Conservation (phyloP, 2,888 invertebrate species). For the Nomada ruficornis region DNA sequence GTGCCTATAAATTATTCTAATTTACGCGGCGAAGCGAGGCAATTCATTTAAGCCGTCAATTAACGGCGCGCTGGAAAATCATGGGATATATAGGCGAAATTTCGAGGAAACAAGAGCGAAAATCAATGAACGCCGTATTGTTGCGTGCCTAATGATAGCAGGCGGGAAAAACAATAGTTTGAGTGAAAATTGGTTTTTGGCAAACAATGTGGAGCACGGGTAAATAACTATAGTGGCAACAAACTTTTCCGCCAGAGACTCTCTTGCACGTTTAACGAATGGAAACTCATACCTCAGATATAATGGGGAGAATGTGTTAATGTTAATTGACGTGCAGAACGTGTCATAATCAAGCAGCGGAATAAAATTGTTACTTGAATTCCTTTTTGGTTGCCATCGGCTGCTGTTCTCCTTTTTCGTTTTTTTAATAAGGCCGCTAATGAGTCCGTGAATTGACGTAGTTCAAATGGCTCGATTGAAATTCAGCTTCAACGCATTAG, state of each 20-base stretch:
- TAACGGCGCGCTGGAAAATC: conserved; percentile 24
- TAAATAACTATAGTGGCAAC: conserved; percentile 47
- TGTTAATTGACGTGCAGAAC: not conserved
- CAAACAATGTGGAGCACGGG: conserved; percentile 47
- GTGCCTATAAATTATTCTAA: not conserved
- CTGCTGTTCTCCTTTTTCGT: not conserved
- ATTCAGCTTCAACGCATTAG: too few species aligned
- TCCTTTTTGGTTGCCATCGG: not conserved
- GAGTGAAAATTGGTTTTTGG: conserved; percentile 42
- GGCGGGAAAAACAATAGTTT: conserved; percentile 42
- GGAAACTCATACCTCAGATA: conserved; percentile 34
- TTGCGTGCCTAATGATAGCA: not conserved
- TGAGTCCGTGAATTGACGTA: not conserved
- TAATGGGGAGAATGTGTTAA: conserved; percentile 28
- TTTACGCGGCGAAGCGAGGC: conserved; percentile 3
- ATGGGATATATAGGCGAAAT: conserved; percentile 1
- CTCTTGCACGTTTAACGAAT: conserved; percentile 26
- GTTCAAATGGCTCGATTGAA: not conserved
- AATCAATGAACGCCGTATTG: conserved; percentile 23
- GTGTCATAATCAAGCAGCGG: not conserved
- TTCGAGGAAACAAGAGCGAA: conserved; percentile 11
- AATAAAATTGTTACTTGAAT: too few species aligned
- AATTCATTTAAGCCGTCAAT: conserved; percentile 27
- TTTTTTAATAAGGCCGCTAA: not conserved
- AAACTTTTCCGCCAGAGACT: conserved; percentile 21